Base-by-base conservation (phyloP, 1,140 invertebrate species). In the Drosophila parabipectinata region DNA sequence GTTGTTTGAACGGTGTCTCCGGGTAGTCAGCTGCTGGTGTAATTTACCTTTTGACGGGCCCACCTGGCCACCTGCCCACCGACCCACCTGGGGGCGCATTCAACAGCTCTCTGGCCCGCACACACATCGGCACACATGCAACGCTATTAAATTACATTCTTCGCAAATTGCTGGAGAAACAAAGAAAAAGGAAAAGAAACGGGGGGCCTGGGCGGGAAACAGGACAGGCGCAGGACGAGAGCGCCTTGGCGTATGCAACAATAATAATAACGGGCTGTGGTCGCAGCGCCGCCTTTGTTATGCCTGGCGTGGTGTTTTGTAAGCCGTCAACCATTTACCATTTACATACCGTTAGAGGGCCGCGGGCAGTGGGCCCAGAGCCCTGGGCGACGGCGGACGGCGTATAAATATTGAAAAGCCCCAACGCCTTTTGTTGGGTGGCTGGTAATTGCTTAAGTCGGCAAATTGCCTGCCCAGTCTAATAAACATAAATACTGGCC, bases 381-480 rank as follows among this genome's bases (percentile, higher is more conserved):
- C 45, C 15, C 9, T 24, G 37, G 64, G 32, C 28, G 67, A 69
- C 55, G 52, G 56, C 15, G 18, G 67, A 69, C 72, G 52, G 51
- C 72, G 72, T 68, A 76, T 77, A 77, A 77, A 77, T 77, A 77
- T 77, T 77, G 74, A 77, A 77, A 77, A 77, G 74, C 73, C 53
- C 73, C 57, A 71, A 77, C 74, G 74, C 63, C 57, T 56, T 77
- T 56, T 76, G 72, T 74, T 74, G 21, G 72, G 52, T 51, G 15
- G 26, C 64, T 71, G 72, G 74, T 77, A 77, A 77, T 77, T 77
- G 74, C 74, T 71, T 77, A 77, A 77, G 73, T 77, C 73, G 73
- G 73, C 73, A 77, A 77, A 77, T 77, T 77, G 74, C 66, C 55
- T 77, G 74, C 66, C 55, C 52, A 51, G 71, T 71, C 58, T 77